These are phyloP conservation scores for Mus spicilegus DNA, from an alignment of 2,113 vertebrate genomes.

Conservation along the genomic window DNA sequence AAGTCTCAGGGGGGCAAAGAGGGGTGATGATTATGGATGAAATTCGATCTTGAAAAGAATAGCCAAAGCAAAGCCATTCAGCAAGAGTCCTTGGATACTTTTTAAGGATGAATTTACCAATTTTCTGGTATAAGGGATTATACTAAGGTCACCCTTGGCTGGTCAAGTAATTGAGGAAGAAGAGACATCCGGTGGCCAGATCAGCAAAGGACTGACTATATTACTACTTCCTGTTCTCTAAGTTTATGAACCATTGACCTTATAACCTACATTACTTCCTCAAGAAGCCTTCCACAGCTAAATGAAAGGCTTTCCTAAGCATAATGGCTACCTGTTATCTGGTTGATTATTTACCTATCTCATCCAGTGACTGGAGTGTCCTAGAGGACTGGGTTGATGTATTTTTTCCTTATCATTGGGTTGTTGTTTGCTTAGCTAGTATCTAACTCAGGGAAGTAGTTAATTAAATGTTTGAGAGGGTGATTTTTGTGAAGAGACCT, in stretches of 20 bases:
- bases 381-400: neutral
- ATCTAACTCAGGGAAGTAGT: neutral
- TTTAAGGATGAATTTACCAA: neutral
- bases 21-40: constrained; percentile 25
- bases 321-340: too few species aligned
- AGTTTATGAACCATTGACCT: neutral
- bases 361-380: neutral
- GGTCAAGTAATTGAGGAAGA: neutral
- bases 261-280: too few species aligned
- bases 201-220: neutral
- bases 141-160: constrained; percentile 3
- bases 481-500: neutral
- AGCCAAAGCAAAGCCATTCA: neutral
- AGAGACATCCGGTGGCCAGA: neutral
- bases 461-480: neutral
- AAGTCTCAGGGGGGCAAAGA: neutral
- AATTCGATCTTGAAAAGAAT: neutral
- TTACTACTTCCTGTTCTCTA: neutral
- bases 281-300: neutral
- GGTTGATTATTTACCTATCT: neutral
- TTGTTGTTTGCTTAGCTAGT: neutral
- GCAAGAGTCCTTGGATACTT: neutral
- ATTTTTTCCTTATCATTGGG: neutral
- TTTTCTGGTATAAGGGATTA: neutral
- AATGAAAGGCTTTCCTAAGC: neutral